Evolutionary conservation across 1,140 invertebrate genomes (phyloP), one percentile per base, ranked within the genome.

Genomic region (Lasaia peninsularis): DNA sequence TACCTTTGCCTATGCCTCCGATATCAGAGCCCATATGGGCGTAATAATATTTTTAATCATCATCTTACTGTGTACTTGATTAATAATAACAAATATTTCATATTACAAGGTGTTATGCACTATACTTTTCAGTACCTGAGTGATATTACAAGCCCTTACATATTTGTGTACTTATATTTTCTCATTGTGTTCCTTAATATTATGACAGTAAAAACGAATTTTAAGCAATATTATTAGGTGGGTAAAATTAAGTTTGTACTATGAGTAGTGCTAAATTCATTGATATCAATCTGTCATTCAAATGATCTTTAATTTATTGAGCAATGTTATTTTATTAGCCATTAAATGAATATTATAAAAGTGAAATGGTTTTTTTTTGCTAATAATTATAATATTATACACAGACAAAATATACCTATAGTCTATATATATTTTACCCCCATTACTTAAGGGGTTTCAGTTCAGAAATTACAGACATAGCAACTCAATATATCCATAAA

Each of bases 241-340:
- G 24, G 24, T 24, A 24, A 24, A 24, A 5, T 24, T 24, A 24
- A 24, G 7, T 24, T 24, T 24, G 24, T 24, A 24, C 18, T 9
- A 48, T 20, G 3, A 21, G 18, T 48, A 20, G 18, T 20, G 16
- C 20, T 37, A 8, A 37, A 48, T 20, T 21, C 40, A 21, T 18
- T 21, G 20, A 18, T 21, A 48, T 20, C 40, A 48, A 48, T 48
- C 40, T 48, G 18, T 48, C 40, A 48, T 21, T 5, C 1, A n/a
- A 48, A 35, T 56, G 40, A 67, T 61, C 61, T 64, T 65, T 76
- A 63, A 70, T 70, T 73, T 75, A 74, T 73, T 71, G 49, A 58
- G 62, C 54, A 64, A 40, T 74, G 62, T 74, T 58, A 65, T 78
- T 67, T 70, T 20, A 48, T 44, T 44, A 44, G 40, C 20, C 40